These are phyloP conservation scores for Stenodera caucasica DNA, from an alignment of 2,888 invertebrate genomes.

Conservation along the genomic window DNA sequence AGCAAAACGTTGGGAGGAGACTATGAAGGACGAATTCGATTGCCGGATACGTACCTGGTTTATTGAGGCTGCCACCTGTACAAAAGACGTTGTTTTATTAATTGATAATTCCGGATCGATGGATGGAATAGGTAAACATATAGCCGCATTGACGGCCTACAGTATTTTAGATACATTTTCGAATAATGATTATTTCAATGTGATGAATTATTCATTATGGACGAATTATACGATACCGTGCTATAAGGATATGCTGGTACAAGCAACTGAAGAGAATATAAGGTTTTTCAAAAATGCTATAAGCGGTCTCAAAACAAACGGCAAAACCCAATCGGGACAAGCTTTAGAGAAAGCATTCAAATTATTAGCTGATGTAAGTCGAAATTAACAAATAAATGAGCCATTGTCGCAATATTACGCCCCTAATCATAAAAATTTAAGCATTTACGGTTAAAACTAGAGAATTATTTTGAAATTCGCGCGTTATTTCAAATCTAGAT, in stretches of 20 bases:
- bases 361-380: conserved; percentile 71
- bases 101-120: conserved; percentile 71
- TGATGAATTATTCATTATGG: conserved; percentile 85
- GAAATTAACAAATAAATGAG: too few species aligned
- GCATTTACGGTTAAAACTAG: too few species aligned
- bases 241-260: conserved; percentile 86
- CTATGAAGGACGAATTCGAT: conserved; percentile 91
- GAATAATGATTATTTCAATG: conserved; percentile 97
- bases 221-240: conserved; percentile 84
- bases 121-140: conserved; percentile 75
- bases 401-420: too few species aligned
- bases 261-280: conserved; percentile 86
- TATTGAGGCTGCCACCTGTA: conserved; percentile 96
- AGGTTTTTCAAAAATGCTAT: conserved; percentile 80
- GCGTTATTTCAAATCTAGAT: too few species aligned
- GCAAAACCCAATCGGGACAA: conserved; percentile 92
- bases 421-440: too few species aligned
- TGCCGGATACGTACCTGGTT: conserved; percentile 95
- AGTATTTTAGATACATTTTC: conserved; percentile 94
- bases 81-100: conserved; percentile 84
- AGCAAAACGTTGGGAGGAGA: conserved; percentile 66
- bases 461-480: too few species aligned
- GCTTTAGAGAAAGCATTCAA: conserved; percentile 90
- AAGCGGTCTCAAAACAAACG: conserved; percentile 75
- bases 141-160: conserved; percentile 83